Evolutionary conservation across 2,888 invertebrate genomes (phyloP), one percentile per base, ranked within the genome.

Genomic region (Drosophila siamana): DNA sequence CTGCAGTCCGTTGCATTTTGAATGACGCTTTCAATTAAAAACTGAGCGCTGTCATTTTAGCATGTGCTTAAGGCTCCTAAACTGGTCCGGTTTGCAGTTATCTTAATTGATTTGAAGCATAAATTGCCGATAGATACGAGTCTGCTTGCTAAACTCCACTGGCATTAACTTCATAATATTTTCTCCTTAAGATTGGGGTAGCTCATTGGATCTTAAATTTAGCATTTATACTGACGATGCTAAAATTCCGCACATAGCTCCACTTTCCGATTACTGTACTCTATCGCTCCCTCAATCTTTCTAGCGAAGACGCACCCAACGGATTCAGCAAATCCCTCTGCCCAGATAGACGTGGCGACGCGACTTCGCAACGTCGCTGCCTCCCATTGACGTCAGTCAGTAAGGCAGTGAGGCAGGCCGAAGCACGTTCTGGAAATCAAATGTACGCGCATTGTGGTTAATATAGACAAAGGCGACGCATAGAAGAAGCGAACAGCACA

Each of bases 391-490:
- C 88, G 83, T 87, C 87, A 82, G 64, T 41, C 64, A 51, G 40
- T 43, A 47, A 59, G 67, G 60, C 70, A 85, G 82, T 85, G 79
- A 67, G 83, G 83, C 83, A 81, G 85, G 82, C 80, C 73, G 75
- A 72, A 74, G 86, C 88, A 83, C 83, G 88, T 83, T 85, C 83
- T 87, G 88, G 83, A 87, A 85, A 87, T 82, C 77, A 87, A 85
- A 87, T 54, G 41, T 59, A 33, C 26, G 24, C 36, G 36, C 9
- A 41, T 41, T 69, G 60, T 46, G 57, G 54, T 65, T 51, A 63
- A 51, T 60, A 62, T 77, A 74, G 77, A 77, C 59, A 67, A 66
- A 70, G 76, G 47, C 70, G 65, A 43, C 60, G 46, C 51, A 56
- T 59, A 52, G 46, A 52, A 60, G 74, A 51, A 44, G 24, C 43